Evolutionary conservation across 1,140 invertebrate species (phyloP), one percentile per base, ranked within the genome.

Genomic region (Drosophila tropicalis): DNA sequence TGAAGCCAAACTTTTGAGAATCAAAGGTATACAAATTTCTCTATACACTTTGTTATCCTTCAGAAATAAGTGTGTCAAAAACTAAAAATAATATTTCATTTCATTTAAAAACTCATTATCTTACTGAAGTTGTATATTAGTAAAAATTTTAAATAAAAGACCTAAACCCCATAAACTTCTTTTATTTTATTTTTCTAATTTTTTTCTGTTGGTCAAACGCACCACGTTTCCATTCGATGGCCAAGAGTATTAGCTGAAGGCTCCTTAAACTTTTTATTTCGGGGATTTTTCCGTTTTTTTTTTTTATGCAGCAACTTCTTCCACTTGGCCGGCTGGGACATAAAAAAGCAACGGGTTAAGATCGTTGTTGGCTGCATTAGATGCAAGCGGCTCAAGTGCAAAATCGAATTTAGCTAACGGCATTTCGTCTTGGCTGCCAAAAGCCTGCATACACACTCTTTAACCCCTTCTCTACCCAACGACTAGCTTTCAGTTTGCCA

Each of bases 371-470:
- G 70, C 83, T 79, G 79, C 83, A 86, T 86, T 86, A 87, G 83
- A 79, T 74, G 83, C 83, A 79, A 74, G 79, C 75, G 83, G 83
- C 83, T 86, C 83, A 87, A 86, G 83, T 86, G 83, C 83, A 86
- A 86, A 86, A 86, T 86, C 83, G 83, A 86, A 86, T 86, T 86
- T 87, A 73, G 72, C 79, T 83, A 86, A 86, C 79, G 83, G 76
- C 85, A 86, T 86, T 86, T 87, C 72, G 70, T 80, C 83, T 76
- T 79, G 68, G 68, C 66, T 87, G 82, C 79, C 83, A 85, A 86
- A 74, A 71, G 64, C n/a, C 66, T 51, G 61, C 25, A 36, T 32
- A 62, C 39, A 29, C 41, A 32, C 47, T 41, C 39, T 34, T 10
- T 29, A 29, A 1, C 19, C 5, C 15, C 22, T 6, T 54, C 22